Percentiles rank a stretch among this genome's conserved stretches.
Conservation (phyloP, 2,113 vertebrate genomes). For the Spilogale gracilis region DNA sequence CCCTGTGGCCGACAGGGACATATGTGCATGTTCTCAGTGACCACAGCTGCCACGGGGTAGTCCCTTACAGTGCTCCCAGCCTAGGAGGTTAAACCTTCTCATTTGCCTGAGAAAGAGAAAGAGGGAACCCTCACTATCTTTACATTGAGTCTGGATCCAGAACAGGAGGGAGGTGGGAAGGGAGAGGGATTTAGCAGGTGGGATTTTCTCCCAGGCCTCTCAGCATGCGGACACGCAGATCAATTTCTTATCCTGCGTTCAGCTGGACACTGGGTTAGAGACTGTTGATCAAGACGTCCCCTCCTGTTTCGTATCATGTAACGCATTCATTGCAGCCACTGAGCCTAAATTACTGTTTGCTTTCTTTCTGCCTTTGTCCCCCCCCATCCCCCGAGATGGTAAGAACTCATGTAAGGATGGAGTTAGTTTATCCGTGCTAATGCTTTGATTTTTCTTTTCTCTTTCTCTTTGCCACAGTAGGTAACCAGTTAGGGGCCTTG, state of each 20-base stretch:
- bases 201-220: slow-evolving; percentile 88
- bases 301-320: slow-evolving; percentile 89
- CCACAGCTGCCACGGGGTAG: slow-evolving; percentile 24
- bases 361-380: slow-evolving; percentile 81
- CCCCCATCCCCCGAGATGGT: slow-evolving; percentile 79
- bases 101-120: slow-evolving; percentile 76
- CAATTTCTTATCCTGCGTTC: slow-evolving; percentile 90
- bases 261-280: slow-evolving; percentile 90
- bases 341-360: slow-evolving; percentile 89
- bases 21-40: not conserved
- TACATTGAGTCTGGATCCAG: slow-evolving; percentile 79
- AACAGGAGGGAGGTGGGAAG: slow-evolving; percentile 73
- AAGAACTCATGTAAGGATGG: slow-evolving; percentile 87
- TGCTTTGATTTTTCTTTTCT: slow-evolving; percentile 89
- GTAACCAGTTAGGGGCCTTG: slow-evolving; percentile 97
- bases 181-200: slow-evolving; percentile 84
- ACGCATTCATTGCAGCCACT: slow-evolving; percentile 88
- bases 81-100: slow-evolving; percentile 69
- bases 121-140: slow-evolving; percentile 34
- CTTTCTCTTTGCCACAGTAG: slow-evolving; percentile 92
- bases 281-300: slow-evolving; percentile 87
- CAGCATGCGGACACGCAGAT: slow-evolving; percentile 88
- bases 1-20: not conserved
- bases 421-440: slow-evolving; percentile 92
- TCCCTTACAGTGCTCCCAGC: slow-evolving; percentile 63